Conservation (phyloP, 2,888 invertebrate species). For the Melinaea menophilus region DNA sequence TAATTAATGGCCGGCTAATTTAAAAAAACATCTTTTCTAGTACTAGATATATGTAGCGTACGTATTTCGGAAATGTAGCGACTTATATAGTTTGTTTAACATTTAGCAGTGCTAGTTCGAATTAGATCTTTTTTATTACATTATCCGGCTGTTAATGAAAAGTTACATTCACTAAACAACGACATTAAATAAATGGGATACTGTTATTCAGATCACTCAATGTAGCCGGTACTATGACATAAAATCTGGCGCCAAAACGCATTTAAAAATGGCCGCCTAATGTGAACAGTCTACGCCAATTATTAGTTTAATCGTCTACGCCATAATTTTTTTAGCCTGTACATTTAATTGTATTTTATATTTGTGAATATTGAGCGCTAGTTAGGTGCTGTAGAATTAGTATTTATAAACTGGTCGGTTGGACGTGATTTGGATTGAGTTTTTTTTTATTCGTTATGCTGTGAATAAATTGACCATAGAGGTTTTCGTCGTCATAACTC, state of each 20-base stretch:
- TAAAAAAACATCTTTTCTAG: background rate
- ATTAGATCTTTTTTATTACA: too few relatives aligned
- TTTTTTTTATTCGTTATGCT: conserved; percentile 8
- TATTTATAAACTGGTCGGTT: conserved; percentile 30
- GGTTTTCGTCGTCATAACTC: too few relatives aligned
- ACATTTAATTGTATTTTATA: conserved; percentile 25
- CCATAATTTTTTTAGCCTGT: conserved; percentile 24
- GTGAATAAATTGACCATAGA: too few relatives aligned
- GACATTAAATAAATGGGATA: background rate
- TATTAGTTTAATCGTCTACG: conserved; percentile 22
- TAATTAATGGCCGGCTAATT: background rate
- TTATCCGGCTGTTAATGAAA: too few relatives aligned
- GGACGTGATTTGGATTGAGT: conserved; percentile 12
- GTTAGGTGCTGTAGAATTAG: conserved; percentile 38
- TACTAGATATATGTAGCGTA: background rate
- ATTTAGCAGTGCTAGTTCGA: background rate
- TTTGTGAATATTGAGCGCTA: conserved; percentile 33
- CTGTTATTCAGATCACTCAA: background rate
- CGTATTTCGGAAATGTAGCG: background rate
- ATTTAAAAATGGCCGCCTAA: background rate
- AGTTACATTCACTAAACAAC: background rate
- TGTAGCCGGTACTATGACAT: background rate
- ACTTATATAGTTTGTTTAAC: background rate
- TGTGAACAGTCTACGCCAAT: conserved; percentile 17
- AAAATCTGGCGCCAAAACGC: background rate